A percentile compares a stretch with the other conserved stretches of the same genome.
These are phyloP conservation scores for Empidonax traillii DNA, from an alignment of 2,113 vertebrate genomes.

Conservation along the genomic window DNA sequence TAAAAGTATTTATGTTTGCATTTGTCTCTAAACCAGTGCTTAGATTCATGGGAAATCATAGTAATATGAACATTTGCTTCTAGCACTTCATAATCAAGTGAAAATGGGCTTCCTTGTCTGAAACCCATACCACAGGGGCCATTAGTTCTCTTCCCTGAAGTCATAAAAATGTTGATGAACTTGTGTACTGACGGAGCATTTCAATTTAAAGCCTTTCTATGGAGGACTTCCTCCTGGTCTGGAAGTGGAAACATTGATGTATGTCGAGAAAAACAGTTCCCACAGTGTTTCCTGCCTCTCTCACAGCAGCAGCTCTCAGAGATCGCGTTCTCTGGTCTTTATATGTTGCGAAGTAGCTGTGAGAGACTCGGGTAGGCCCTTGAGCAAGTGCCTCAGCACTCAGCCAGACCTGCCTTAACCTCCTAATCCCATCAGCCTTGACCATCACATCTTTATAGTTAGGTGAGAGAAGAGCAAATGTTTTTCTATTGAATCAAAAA, in stretches of 20 bases:
- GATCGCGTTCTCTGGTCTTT: background rate
- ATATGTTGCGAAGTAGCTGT: background rate
- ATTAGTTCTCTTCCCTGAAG: background rate
- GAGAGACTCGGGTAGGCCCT: background rate
- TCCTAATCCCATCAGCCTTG: background rate
- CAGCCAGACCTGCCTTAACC: background rate
- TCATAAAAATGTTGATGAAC: background rate
- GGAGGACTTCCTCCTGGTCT: background rate
- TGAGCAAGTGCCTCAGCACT: background rate
- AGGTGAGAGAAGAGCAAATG: background rate
- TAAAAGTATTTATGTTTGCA: background rate
- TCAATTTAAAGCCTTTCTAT: background rate
- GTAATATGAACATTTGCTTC: background rate
- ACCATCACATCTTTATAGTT: background rate
- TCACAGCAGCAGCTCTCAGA: background rate
- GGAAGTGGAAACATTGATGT: constrained; percentile 5
- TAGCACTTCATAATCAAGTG: background rate
- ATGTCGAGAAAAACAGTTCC: background rate
- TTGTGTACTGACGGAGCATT: background rate
- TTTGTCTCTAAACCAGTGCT: background rate
- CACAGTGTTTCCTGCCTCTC: constrained; percentile 16
- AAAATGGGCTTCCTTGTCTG: background rate
- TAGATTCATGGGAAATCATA: background rate
- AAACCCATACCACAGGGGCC: background rate
- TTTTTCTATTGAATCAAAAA: background rate